Conservation (phyloP, 2,797 vertebrate species). For the Pogoniulus pusillus region DNA sequence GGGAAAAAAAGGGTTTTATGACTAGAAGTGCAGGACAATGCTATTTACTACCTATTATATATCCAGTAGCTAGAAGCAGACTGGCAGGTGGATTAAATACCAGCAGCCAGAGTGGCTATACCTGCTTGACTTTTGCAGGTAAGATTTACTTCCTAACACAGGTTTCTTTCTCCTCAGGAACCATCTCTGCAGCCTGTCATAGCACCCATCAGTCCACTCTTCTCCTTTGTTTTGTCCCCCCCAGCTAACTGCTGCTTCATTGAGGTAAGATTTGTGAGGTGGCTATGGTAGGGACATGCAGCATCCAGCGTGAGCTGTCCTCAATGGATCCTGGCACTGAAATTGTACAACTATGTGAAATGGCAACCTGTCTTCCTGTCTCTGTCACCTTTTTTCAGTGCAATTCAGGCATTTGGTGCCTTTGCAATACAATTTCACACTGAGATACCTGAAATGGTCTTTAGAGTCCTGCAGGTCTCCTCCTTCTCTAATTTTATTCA, state of each 20-base stretch:
- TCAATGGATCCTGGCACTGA: background rate
- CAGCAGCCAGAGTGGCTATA: background rate
- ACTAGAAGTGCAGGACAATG: background rate
- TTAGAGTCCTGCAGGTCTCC: background rate
- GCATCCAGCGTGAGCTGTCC: background rate
- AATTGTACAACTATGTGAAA: background rate
- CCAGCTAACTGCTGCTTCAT: background rate
- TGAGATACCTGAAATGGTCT: background rate
- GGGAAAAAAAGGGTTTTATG: background rate
- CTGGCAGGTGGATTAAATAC: background rate
- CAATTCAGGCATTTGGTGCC: background rate
- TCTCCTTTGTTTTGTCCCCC: background rate
- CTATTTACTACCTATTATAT: background rate
- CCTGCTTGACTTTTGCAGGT: background rate
- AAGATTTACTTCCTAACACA: background rate
- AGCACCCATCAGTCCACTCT: background rate
- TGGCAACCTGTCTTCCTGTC: background rate
- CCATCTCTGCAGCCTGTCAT: background rate
- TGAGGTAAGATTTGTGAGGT: background rate
- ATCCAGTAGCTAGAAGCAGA: background rate
- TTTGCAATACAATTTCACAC: background rate
- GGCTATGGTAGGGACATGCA: fast-evolving
- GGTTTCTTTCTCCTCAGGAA: background rate
- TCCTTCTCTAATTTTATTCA: background rate
- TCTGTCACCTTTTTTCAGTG: background rate